These are phyloP conservation scores for Leucoraja ocellata DNA, from an alignment of 2,797 vertebrate genomes.

Conservation along the genomic window DNA sequence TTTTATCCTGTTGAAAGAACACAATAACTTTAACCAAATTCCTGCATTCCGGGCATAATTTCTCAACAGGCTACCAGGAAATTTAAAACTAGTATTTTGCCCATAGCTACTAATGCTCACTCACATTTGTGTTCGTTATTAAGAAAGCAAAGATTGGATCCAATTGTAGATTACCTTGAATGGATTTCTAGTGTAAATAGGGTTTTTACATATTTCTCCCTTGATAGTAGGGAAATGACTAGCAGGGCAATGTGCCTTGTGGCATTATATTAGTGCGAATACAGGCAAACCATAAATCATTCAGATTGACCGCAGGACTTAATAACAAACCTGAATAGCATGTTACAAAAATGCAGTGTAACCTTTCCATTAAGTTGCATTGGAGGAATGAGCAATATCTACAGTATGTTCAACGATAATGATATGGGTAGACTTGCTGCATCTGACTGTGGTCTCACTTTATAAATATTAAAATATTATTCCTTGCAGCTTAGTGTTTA, in stretches of 20 bases:
- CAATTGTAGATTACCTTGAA: not conserved
- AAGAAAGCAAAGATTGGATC: not conserved
- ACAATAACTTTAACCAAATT: not conserved
- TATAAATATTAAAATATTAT: slow-evolving; percentile 28
- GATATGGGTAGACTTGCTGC: not conserved
- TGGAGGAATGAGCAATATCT: slow-evolving; percentile 14
- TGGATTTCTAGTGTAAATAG: not conserved
- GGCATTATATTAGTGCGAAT: slow-evolving; percentile 7
- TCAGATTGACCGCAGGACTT: not conserved
- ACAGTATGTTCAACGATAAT: not conserved
- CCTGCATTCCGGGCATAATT: not conserved
- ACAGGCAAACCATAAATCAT: slow-evolving; percentile 24
- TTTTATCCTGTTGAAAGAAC: not conserved
- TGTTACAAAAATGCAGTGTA: slow-evolving; percentile 7
- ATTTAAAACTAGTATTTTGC: slow-evolving; percentile 3
- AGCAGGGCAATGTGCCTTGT: not conserved
- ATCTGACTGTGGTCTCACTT: slow-evolving; percentile 3
- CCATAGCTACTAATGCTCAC: not conserved
- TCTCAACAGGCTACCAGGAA: not conserved
- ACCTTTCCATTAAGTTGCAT: slow-evolving; percentile 31
- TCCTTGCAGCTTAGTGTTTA: slow-evolving; percentile 13
- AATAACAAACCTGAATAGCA: slow-evolving; percentile 21
- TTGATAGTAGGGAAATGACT: not conserved
- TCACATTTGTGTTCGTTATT: not conserved
- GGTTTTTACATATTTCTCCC: not conserved